phyloP scores from a whole-genome alignment of 2,888 invertebrate species.

The Biston betularia region DNA sequence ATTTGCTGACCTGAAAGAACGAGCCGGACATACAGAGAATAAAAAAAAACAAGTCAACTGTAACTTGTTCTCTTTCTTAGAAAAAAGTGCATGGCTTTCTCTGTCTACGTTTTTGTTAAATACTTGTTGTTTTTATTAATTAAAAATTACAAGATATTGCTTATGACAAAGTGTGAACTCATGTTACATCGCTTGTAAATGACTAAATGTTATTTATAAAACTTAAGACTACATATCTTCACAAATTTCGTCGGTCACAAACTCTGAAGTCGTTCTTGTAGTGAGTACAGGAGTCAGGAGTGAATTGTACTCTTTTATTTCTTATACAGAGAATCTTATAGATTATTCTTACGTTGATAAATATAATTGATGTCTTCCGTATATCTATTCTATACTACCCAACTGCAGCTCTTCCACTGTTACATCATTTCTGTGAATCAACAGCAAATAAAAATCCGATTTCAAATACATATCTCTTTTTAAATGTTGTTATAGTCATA shows the following conservation, averaged over 20 bases:
- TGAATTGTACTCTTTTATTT: background rate
- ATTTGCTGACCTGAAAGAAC: too few species aligned
- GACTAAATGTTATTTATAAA: background rate
- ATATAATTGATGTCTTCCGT: too few species aligned
- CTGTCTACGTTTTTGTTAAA: background rate
- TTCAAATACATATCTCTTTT: too few species aligned
- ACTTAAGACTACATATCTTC: background rate
- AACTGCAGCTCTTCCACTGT: too few species aligned
- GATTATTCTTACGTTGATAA: background rate
- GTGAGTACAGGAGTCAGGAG: conserved; percentile 12
- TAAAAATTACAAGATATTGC: background rate
- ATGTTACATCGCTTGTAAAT: background rate
- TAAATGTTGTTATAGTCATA: too few species aligned
- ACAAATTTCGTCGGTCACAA: conserved; percentile 7
- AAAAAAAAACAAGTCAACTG: too few species aligned
- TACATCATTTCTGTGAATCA: too few species aligned
- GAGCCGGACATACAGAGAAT: too few species aligned
- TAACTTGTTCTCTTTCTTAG: too few species aligned
- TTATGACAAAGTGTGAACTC: background rate
- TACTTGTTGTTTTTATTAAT: background rate
- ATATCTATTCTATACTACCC: too few species aligned
- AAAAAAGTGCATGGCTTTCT: too few species aligned
- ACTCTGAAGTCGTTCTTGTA: conserved; percentile 3
- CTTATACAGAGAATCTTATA: background rate
- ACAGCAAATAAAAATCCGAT: too few species aligned